Percentiles rank a stretch among this genome's conserved stretches.
These are phyloP conservation scores for Gila robusta DNA, from an alignment of 2,797 vertebrate genomes.

Conservation along the genomic window DNA sequence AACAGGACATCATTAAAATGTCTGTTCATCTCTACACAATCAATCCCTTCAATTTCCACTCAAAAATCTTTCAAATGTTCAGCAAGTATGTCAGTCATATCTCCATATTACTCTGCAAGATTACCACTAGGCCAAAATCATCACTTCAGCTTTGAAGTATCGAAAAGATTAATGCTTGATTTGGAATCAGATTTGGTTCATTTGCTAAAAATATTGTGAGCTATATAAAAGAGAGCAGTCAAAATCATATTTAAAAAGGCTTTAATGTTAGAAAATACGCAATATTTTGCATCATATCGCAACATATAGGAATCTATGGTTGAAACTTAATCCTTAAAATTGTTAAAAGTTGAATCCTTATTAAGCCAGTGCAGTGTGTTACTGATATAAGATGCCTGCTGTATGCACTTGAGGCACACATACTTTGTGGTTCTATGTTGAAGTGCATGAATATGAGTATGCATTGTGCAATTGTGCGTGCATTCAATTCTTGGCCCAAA, in stretches of 20 bases:
- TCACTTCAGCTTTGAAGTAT: conserved; percentile 28
- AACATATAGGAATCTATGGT: background rate
- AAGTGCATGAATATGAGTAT: background rate
- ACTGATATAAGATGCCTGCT: background rate
- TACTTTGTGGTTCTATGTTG: background rate
- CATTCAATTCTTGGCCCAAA: background rate
- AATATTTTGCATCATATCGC: background rate
- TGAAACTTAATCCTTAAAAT: background rate
- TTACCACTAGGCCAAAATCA: conserved; percentile 17
- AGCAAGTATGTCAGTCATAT: background rate
- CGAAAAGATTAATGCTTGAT: background rate
- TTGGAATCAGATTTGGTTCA: background rate
- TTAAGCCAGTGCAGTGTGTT: background rate
- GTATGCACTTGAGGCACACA: background rate
- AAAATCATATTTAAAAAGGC: background rate
- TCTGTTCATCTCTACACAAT: conserved; percentile 36
- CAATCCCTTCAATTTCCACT: conserved; percentile 28
- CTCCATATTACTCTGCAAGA: background rate
- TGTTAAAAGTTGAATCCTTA: background rate
- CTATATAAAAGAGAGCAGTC: background rate
- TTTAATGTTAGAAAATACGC: background rate
- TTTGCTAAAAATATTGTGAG: background rate
- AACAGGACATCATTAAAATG: conserved; percentile 66
- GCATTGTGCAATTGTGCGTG: background rate
- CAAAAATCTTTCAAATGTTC: background rate